Conservation (phyloP, 2,797 vertebrate genomes). For the Dromococcyx pavoninus region DNA sequence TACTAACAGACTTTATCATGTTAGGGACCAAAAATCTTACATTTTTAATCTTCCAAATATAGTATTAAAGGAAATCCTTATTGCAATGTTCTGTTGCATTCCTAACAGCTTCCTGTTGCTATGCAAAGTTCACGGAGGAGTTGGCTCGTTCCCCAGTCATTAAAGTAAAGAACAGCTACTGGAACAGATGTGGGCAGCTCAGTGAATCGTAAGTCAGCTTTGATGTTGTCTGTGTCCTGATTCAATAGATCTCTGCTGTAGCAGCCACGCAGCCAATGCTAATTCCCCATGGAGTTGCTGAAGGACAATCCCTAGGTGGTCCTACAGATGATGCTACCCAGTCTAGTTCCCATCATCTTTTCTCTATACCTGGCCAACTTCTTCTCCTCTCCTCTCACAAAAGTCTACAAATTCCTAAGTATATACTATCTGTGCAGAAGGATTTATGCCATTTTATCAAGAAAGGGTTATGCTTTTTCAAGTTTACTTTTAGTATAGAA, state of each 20-base stretch:
- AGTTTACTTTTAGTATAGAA: neutral
- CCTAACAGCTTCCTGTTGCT: constrained; percentile 75
- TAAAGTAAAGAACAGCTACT: constrained; percentile 71
- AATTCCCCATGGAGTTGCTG: neutral
- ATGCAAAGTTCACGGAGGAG: constrained; percentile 69
- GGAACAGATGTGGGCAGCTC: constrained; percentile 77
- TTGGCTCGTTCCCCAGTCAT: constrained; percentile 67
- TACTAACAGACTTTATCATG: neutral
- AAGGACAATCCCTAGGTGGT: neutral
- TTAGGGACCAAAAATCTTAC: neutral
- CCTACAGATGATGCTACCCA: neutral
- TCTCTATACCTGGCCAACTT: neutral
- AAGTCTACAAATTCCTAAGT: neutral
- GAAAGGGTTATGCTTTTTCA: neutral
- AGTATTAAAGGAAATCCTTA: neutral
- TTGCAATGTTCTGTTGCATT: constrained; percentile 36
- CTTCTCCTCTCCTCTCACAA: neutral
- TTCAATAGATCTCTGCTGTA: neutral
- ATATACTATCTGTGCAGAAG: neutral
- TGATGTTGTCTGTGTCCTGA: constrained; percentile 18
- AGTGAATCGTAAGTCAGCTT: constrained; percentile 72
- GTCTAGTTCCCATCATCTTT: neutral
- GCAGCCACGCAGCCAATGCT: neutral
- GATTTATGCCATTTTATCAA: neutral
- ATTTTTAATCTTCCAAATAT: neutral